Evolutionary conservation across 2,113 vertebrate genomes (phyloP), one percentile per base, ranked within the genome.

Genomic region (Corvus hawaiiensis): DNA sequence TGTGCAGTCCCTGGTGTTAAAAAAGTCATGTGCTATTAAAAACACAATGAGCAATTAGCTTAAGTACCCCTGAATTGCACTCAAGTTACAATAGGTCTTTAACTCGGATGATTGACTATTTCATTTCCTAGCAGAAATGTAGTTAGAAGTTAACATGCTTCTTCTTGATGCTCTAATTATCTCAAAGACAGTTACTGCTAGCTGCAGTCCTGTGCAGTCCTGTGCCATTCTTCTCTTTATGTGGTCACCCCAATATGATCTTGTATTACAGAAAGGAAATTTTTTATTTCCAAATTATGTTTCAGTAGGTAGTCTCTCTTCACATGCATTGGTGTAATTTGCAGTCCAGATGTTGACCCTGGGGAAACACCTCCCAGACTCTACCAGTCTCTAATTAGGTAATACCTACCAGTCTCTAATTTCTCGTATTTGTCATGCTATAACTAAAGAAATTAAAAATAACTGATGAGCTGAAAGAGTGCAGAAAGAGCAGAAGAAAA

Each of bases 11-110:
- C 46, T 73, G 69, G 28, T 55, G 28, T 54, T 83, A 61, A 94
- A 94, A 73, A 62, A 78, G 56, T 78, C 11, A 1, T 43, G 59
- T 15, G 10, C 56, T 75, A 87, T 72, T 84, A 84, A 91, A 96
- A 93, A 86, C 49, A 11, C 84, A 84, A 69, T 72, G 75, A 95
- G 39, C 66, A 94, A 94, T 89, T 94, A 96, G 24, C 52, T 89
- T 72, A 82, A 84, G 69, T 78, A 72, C 9, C 56, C 48, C 66
- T 63, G 77, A 91, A 81, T 48, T 56, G 41, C 52, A 56, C n/a
- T 81, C 48, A 67, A 58, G 68, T 93, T 84, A 89, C 48, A 59
- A 82, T 30, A 87, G 73, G 43, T 87, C 39, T 92, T 90, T 84
- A 94, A 91, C 43, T 87, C 26, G 17, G 61, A 74, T 89, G 83